Evolutionary conservation across 35 echinoderm and acorn worm species (phyloP).

Genomic region (Ophioderma brevispina): DNA sequence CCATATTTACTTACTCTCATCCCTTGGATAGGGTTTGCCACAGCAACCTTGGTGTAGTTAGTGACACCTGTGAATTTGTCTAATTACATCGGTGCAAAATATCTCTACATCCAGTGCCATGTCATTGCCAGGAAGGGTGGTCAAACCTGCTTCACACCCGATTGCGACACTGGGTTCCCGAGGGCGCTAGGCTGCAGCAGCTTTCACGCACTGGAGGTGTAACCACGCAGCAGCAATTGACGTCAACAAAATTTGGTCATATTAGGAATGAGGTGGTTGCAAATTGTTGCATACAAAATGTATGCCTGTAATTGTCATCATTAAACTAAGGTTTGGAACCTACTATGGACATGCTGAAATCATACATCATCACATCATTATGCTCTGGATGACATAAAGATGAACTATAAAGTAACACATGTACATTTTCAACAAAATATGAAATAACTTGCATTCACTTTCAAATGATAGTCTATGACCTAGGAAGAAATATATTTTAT

Average conservation of each 20-base stretch:
- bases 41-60: slow-evolving; percentile 77
- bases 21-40: slow-evolving; percentile 69
- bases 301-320: background rate
- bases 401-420: no score
- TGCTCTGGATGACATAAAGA: no score
- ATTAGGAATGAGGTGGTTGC: no score
- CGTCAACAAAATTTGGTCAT: no score
- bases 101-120: slow-evolving; percentile 77
- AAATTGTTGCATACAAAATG: background rate
- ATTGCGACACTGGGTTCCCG: slow-evolving; percentile 47
- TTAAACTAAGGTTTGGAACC: background rate
- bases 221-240: no score
- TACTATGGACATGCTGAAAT: background rate
- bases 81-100: slow-evolving; percentile 47
- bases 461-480: no score
- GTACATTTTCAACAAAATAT: no score
- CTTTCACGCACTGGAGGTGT: slow-evolving; percentile 59
- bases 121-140: slow-evolving; percentile 51
- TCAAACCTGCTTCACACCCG: slow-evolving; percentile 82
- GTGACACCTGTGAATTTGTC: slow-evolving; percentile 70
- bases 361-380: no score
- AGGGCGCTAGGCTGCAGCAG: slow-evolving; percentile 66
- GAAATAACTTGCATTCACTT: no score
- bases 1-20: slow-evolving; percentile 67
- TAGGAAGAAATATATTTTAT: no score